Evolutionary conservation across 2,888 invertebrate genomes (phyloP).

Genomic region (Gonocerus acuteangulatus): DNA sequence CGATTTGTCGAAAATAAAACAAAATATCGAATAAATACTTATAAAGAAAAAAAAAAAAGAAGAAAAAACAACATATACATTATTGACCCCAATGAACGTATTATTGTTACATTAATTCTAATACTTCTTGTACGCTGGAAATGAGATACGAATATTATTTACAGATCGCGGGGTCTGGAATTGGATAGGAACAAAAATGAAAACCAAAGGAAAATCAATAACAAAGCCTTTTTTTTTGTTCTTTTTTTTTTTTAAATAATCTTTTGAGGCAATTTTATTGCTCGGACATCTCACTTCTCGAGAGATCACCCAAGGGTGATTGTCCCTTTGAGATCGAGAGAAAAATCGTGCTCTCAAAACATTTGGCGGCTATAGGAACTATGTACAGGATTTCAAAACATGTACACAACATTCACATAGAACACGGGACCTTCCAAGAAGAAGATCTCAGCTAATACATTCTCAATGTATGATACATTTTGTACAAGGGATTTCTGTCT

Average conservation of each 20-base stretch:
- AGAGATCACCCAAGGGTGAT: not conserved
- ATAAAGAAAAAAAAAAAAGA: not conserved
- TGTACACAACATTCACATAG: conserved; percentile 18
- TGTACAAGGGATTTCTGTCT: conserved; percentile 19
- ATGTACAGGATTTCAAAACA: conserved; percentile 19
- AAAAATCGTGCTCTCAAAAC: not conserved
- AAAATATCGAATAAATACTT: conserved; percentile 14
- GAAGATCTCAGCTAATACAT: conserved; percentile 4
- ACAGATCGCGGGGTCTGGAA: conserved; percentile 14
- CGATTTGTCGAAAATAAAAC: not conserved
- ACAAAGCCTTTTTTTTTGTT: too few species aligned
- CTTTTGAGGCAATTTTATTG: not conserved
- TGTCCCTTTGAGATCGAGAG: not conserved
- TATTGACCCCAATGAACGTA: conserved; percentile 12
- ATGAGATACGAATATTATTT: conserved; percentile 8
- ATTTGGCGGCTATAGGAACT: conserved; percentile 12
- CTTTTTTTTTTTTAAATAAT: too few species aligned
- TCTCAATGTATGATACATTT: conserved; percentile 23
- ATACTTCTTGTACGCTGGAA: not conserved
- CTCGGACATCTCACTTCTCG: not conserved
- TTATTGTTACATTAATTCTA: not conserved
- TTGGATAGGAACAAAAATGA: conserved; percentile 21
- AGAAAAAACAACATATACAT: conserved; percentile 16
- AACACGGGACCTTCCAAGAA: not conserved
- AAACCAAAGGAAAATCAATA: not conserved